These are phyloP conservation scores for Microtus ochrogaster DNA, from an alignment of 2,113 vertebrate genomes.

Conservation along the genomic window DNA sequence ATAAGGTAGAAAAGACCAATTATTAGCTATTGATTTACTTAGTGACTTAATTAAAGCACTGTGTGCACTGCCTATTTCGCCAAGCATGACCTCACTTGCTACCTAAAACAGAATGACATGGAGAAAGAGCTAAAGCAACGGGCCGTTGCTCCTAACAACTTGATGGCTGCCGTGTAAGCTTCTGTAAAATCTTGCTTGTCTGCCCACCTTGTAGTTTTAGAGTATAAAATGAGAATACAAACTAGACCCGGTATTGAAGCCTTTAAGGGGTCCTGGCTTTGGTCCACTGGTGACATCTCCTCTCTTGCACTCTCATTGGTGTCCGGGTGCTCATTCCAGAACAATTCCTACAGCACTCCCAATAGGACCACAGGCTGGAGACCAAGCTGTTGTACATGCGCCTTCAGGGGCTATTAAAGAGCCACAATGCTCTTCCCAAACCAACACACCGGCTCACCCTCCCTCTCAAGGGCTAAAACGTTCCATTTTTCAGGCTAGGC, in stretches of 20 bases:
- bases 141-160: not conserved
- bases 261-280: not conserved
- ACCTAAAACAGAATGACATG: not conserved
- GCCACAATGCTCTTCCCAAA: not conserved
- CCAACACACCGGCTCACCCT: not conserved
- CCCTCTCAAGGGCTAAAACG: not conserved
- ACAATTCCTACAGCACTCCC: not conserved
- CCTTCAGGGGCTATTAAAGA: not conserved
- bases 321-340: not conserved
- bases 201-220: not conserved
- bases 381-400: not conserved
- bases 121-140: not conserved
- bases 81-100: not conserved
- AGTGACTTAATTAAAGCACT: not conserved
- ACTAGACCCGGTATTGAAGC: not conserved
- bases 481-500: too few relatives aligned
- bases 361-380: not conserved
- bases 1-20: not conserved
- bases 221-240: not conserved
- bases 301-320: not conserved
- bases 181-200: not conserved
- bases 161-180: not conserved
- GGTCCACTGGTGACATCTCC: not conserved
- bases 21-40: not conserved
- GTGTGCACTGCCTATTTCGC: not conserved